Base-by-base conservation (phyloP, 2,797 vertebrate species). In the Myotis planiceps region DNA sequence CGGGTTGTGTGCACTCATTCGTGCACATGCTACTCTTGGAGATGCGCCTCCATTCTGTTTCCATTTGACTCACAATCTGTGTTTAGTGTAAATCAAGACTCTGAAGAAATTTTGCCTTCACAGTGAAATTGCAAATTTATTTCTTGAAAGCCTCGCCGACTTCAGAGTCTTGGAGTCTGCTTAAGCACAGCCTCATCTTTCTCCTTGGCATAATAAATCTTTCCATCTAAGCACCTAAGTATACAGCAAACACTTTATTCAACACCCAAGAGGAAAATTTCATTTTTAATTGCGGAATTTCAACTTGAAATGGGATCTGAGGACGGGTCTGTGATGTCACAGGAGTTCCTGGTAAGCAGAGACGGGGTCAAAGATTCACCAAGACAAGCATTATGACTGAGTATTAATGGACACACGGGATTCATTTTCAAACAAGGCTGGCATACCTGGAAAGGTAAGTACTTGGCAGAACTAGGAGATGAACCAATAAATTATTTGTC, bases 401-500 rank as follows among this genome's bases (percentile, higher is more conserved):
- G 69, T 88, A 60, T 97, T 96, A 94, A 96, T 93, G 88, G 90
- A 60, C 88, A 93, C 93, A 97, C 90, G 92, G 97, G 97, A 90
- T 95, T 95, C 74, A 49, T 94, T 97, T 97, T 72, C 79, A 97
- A 97, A 94, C 84, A 94, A 93, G 97, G 97, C 96, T 96, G 27
- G 84, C 87, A 66, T 79, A 97, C 91, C 98, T 98, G 98, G 97
- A 98, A 97, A 99, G 99, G 99, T 98, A 98, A 99, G 98, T 84
- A 89, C 95, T 96, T 97, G 98, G 97, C 98, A 98, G 97, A 42
- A 94, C 97, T 97, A 98, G 98, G 97, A 97, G 88, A 97, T 98
- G 95, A 98, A 98, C 98, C 98, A 98, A 99, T 99, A 98, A 99
- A 99, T 99, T 98, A 99, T 99, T 99, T 99, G 98, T 98, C 98